Evolutionary conservation across 2,888 invertebrate species (phyloP).

Genomic region (Yponomeuta cagnagella): DNA sequence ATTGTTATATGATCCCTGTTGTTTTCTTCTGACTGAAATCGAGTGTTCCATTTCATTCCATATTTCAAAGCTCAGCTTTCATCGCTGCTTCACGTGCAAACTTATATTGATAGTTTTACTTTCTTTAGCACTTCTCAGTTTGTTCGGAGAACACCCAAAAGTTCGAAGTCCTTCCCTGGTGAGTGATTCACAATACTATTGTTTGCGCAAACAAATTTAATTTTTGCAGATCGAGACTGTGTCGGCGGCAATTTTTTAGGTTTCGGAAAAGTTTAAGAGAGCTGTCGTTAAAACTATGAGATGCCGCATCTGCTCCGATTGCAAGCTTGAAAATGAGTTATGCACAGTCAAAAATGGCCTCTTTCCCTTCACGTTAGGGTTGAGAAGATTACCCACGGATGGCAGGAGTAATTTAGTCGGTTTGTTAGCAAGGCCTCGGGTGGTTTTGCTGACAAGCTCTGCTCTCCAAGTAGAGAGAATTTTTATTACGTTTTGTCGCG

Average conservation of each 20-base stretch:
- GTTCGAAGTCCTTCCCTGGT: no score
- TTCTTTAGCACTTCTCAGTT: no score
- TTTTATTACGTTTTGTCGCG: slow-evolving; percentile 27
- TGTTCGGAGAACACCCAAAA: no score
- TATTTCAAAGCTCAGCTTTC: no score
- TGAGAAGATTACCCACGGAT: background rate
- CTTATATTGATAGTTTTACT: no score
- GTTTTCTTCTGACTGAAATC: no score
- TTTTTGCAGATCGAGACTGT: no score
- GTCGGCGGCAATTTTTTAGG: background rate
- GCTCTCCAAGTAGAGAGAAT: slow-evolving; percentile 26
- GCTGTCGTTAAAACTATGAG: slow-evolving; percentile 12
- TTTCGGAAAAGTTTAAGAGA: background rate
- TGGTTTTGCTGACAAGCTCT: slow-evolving; percentile 35
- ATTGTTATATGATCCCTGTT: no score
- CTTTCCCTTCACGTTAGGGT: background rate
- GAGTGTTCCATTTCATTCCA: no score
- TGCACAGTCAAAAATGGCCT: background rate
- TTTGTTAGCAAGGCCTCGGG: slow-evolving; percentile 26
- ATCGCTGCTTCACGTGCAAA: no score
- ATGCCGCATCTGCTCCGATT: slow-evolving; percentile 6
- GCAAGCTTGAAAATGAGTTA: background rate
- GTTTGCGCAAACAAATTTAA: no score
- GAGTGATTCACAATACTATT: no score
- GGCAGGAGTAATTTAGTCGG: background rate